Evolutionary conservation across 1,140 invertebrate genomes (phyloP).

Genomic region (Odontomachus brunneus): DNA sequence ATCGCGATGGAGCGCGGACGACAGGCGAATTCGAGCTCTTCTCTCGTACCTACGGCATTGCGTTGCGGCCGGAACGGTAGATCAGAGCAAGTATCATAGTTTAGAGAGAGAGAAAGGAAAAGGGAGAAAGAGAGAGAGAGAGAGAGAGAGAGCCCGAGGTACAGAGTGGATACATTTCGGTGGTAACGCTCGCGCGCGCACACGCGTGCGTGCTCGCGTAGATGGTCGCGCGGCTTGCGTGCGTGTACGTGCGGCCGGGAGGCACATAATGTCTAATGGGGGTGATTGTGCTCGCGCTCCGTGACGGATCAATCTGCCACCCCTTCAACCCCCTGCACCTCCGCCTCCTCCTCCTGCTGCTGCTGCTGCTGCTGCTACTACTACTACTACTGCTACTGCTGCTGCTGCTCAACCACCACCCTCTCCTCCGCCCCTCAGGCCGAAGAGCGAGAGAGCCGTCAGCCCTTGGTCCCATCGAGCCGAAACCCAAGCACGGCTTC

Average conservation of each 20-base stretch:
- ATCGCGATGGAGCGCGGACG: constrained; percentile 18
- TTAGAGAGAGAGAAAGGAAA: constrained; percentile 45
- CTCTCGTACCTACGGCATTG: constrained; percentile 61
- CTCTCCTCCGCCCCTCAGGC: constrained; percentile 58
- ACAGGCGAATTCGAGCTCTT: constrained; percentile 73
- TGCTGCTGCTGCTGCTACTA: too few species aligned
- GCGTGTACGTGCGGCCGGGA: constrained; percentile 70
- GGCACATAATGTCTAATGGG: constrained; percentile 85
- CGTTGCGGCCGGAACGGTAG: constrained; percentile 73
- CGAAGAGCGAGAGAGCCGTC: constrained; percentile 55
- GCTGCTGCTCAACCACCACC: constrained; percentile 79
- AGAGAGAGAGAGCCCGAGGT: constrained; percentile 44
- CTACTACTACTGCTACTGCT: too few species aligned
- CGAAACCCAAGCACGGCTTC: constrained; percentile 74
- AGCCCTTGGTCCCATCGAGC: constrained; percentile 72
- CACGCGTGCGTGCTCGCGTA: constrained; percentile 43
- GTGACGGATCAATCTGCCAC: constrained; percentile 85
- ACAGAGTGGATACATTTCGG: constrained; percentile 80
- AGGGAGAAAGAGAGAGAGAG: constrained; percentile 35
- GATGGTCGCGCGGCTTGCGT: constrained; percentile 46
- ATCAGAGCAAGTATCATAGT: constrained; percentile 81
- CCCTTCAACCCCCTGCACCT: constrained; percentile 75
- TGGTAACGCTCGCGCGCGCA: constrained; percentile 57
- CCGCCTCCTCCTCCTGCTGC: constrained; percentile 33
- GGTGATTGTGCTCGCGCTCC: constrained; percentile 84